These are phyloP conservation scores for Rhynchomys soricoides DNA, from an alignment of 2,113 vertebrate genomes.

Conservation along the genomic window DNA sequence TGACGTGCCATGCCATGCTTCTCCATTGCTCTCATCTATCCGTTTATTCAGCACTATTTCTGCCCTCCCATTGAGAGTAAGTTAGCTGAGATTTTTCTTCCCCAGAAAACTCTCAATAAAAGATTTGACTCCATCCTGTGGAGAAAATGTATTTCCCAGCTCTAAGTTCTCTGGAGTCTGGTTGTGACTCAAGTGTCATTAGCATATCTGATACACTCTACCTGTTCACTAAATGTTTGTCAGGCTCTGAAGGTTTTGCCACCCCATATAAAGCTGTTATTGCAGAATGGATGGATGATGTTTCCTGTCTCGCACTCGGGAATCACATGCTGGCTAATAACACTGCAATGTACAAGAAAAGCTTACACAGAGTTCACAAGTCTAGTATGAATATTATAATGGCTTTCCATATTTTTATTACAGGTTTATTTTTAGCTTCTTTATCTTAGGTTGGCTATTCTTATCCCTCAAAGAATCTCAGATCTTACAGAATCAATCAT, in stretches of 20 bases:
- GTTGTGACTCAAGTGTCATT: background rate
- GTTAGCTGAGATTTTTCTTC: background rate
- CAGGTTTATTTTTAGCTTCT: background rate
- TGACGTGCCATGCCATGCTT: fast-evolving
- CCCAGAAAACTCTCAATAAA: background rate
- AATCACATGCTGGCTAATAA: background rate
- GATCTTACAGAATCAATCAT: background rate
- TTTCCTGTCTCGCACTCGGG: background rate
- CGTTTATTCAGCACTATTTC: background rate
- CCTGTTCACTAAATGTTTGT: constrained; percentile 24
- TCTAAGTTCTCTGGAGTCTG: background rate
- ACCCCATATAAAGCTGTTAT: background rate
- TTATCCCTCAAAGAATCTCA: constrained; percentile 43
- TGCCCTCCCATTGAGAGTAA: background rate
- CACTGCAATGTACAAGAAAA: background rate
- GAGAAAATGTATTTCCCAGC: constrained; percentile 5
- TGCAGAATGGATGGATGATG: background rate
- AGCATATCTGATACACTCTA: background rate
- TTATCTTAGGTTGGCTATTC: constrained; percentile 40
- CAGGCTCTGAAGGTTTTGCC: background rate
- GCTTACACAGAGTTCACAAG: background rate
- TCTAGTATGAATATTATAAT: constrained; percentile 11
- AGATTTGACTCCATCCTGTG: background rate
- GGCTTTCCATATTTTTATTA: background rate
- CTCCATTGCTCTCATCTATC: background rate